Conservation (phyloP, 2,888 invertebrate genomes). For the Lobophora halterata region DNA sequence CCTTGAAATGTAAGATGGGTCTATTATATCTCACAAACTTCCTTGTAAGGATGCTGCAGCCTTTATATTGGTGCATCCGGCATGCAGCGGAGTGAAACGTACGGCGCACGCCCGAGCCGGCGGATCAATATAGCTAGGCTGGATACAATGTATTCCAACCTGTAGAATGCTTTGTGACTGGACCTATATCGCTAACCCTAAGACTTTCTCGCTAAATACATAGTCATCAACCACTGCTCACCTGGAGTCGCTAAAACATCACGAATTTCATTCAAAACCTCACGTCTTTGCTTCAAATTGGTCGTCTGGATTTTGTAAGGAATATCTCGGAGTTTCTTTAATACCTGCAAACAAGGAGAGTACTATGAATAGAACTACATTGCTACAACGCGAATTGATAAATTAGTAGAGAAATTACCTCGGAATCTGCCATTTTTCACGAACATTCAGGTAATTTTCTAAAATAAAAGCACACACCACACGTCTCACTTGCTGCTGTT, state of each 20-base stretch:
- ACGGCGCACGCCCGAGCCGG: constrained; percentile 17
- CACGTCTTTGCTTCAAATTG: constrained; percentile 85
- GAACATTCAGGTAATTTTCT: constrained; percentile 53
- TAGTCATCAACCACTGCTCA: constrained; percentile 47
- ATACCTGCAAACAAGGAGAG: constrained; percentile 71
- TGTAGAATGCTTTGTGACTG: constrained; percentile 19
- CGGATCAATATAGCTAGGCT: constrained; percentile 42
- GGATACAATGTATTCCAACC: constrained; percentile 32
- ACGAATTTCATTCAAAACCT: constrained; percentile 84
- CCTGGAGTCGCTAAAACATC: constrained; percentile 87
- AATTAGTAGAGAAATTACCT: constrained; percentile 68
- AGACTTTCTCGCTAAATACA: not conserved
- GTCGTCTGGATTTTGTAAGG: constrained; percentile 87
- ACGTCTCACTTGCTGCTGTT: constrained; percentile 13
- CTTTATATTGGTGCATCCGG: constrained; percentile 5
- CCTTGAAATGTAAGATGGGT: too few species aligned
- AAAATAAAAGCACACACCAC: constrained; percentile 21
- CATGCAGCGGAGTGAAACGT: constrained; percentile 8
- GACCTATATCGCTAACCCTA: constrained; percentile 1
- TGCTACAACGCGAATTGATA: constrained; percentile 2
- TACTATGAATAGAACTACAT: constrained; percentile 19
- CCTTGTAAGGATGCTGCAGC: not conserved
- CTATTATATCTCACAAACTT: too few species aligned
- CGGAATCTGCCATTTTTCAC: constrained; percentile 84
- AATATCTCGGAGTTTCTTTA: constrained; percentile 86